These are phyloP conservation scores for Melanotaenia trifasciata DNA, from an alignment of 2,797 vertebrate genomes.

Conservation along the genomic window DNA sequence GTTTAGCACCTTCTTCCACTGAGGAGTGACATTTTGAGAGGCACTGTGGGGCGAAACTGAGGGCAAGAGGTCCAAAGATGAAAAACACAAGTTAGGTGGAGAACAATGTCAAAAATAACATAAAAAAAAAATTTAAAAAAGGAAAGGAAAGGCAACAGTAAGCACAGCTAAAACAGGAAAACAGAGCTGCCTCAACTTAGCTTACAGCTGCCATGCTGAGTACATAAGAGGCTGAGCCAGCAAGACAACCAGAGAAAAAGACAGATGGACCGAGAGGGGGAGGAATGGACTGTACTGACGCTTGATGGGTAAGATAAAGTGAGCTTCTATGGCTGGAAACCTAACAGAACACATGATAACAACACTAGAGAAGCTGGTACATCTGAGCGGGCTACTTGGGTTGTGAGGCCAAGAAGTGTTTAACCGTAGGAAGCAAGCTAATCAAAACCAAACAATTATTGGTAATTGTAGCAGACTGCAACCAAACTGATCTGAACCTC, in stretches of 20 bases:
- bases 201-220: slow-evolving; percentile 36
- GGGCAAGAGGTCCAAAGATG: slow-evolving; percentile 45
- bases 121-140: background rate
- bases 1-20: slow-evolving; percentile 52
- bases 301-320: slow-evolving; percentile 1
- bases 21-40: slow-evolving; percentile 67
- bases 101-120: background rate
- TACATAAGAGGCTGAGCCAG: slow-evolving; percentile 22
- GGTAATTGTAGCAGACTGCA: too few species aligned
- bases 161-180: slow-evolving; percentile 13
- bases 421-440: too few species aligned
- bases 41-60: slow-evolving; percentile 28
- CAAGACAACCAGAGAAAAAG: slow-evolving; percentile 10
- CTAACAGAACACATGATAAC: background rate
- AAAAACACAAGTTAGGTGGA: slow-evolving; percentile 44
- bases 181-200: slow-evolving; percentile 14
- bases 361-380: background rate
- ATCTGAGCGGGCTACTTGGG: background rate
- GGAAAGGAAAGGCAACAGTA: slow-evolving; percentile 7
- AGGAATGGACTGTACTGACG: background rate
- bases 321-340: slow-evolving; percentile 13
- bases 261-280: background rate
- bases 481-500: too few species aligned
- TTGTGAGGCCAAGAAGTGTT: too few species aligned
- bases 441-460: too few species aligned